Evolutionary conservation across 2,888 invertebrate species (phyloP), one percentile per base, ranked within the genome.

Genomic region (Parthenolecanium corni): DNA sequence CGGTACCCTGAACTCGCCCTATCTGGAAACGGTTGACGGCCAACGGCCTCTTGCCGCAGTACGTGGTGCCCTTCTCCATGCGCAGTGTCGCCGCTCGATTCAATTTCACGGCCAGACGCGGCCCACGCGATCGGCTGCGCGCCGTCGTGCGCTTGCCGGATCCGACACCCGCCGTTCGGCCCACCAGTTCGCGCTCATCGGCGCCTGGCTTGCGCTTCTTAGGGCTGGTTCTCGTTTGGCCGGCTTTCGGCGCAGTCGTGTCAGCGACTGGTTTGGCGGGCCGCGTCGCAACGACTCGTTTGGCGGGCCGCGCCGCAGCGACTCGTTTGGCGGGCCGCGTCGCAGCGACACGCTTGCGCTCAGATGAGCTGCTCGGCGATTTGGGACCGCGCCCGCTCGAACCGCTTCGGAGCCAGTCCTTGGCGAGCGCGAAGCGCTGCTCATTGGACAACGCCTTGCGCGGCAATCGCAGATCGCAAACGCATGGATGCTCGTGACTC

Each of bases 401-500:
- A 14, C 11, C 25, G 14, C 38, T 36, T 4, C 36, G 47, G 3
- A 36, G 23, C 16, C 36, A 61, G n/a, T 49, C 52, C 4, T 24
- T 46, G 12, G 51, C 62, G 18, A 24, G 21, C 6, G 18, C 31
- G 42, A 23, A 52, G 11, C 52, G 16, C 24, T 62, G 42, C 11
- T 23, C 62, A 42, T n/a, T 44, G n/a, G 51, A 25, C 16, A 52
- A 25, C 11, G 52, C n/a, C 42, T 52, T 52, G 9, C 62, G 62
- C 12, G 52, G 62, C 42, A 52, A 31, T 14, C 24, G 40, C n/a
- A 62, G 31, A 20, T 62, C 62, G 52, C 62, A 62, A 16, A 62
- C 38, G 52, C 62, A 62, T 6, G 62, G 62, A 44, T 62, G 52
- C 42, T 62, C 62, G 31, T 62, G 62, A 20, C 40, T 52, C 6